Base-by-base conservation (phyloP, 92 coral and sea anemone genomes). In the Palythoa grandiflora region DNA sequence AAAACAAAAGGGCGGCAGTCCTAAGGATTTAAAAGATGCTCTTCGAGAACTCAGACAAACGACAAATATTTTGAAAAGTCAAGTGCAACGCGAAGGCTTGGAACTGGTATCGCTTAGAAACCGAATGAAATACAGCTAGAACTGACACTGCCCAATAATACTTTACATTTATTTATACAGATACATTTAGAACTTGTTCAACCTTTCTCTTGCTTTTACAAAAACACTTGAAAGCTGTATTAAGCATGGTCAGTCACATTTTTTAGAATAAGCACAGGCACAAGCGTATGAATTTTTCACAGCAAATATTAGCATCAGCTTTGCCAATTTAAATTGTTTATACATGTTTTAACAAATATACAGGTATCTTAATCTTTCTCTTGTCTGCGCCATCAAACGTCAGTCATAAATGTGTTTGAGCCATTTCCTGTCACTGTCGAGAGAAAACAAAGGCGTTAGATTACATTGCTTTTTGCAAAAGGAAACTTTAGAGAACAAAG, bases 61-160 rank as follows among this genome's bases (percentile, higher is more conserved):
- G 47, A 81, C 86, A 3, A 47, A 14, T 7, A 28, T 81, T 16
- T 81, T 81, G 53, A 81, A 37, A 81, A 81, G 21, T 48, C 86
- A 21, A 19, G 86, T 81, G 0, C 86, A 81, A 15, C 35, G 15
- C 13, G 86, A 81, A 68, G 86, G 86, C 1, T 13, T 81, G 76
- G 86, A 81, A 38, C 21, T 81, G 15, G 66, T 35, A 47, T 75
- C 75, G n/a, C 28, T 81, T 39, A 68, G 76, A 65, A 81, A 68
- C 60, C 66, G 55, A 66, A 81, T 81, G 86, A 68, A 68, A 68
- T 81, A 44, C 38, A 66, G 74, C n/a, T 81, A 81, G 55, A 48
- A 9, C 37, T 17, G 15, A 37, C 75, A 35, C 15, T 8, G 7
- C 17, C 35, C 47, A n/a, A 68, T 19, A 15, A 38, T 37, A 7